Conservation (phyloP, 2,113 vertebrate genomes). For the Phylloscopus trochilus region DNA sequence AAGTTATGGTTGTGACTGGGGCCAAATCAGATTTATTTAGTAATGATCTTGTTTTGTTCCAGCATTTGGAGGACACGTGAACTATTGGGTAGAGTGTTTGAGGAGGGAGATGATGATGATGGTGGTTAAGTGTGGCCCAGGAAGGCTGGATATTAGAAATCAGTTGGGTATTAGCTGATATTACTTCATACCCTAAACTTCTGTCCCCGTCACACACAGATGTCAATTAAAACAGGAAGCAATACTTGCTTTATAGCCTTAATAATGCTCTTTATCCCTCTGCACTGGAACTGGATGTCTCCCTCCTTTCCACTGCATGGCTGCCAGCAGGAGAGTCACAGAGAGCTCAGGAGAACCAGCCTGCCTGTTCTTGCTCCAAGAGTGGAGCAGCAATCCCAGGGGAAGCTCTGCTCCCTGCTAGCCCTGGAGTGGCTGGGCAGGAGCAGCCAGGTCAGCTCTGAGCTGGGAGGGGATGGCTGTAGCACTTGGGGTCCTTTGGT, state of each 20-base stretch:
- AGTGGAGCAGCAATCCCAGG: background rate
- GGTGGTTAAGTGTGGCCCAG: background rate
- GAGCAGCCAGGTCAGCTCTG: background rate
- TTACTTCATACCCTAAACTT: background rate
- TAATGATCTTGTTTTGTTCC: background rate
- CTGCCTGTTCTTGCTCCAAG: background rate
- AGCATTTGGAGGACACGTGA: background rate
- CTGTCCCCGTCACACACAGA: background rate
- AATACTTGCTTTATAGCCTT: background rate
- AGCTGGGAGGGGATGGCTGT: background rate
- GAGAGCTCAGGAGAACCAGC: background rate
- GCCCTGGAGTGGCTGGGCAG: background rate
- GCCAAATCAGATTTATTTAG: background rate
- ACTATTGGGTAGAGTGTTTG: background rate
- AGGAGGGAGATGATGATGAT: background rate
- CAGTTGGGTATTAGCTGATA: background rate
- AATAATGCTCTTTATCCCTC: background rate
- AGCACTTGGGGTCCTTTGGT: accelerated
- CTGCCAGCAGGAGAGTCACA: background rate
- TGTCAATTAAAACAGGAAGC: background rate
- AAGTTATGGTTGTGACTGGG: background rate
- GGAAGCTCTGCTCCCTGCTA: background rate
- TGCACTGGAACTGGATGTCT: background rate
- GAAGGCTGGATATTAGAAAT: background rate
- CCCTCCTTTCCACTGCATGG: background rate